phyloP scores from a whole-genome alignment of 1,140 invertebrate genomes.

The Orchesella cincta region DNA sequence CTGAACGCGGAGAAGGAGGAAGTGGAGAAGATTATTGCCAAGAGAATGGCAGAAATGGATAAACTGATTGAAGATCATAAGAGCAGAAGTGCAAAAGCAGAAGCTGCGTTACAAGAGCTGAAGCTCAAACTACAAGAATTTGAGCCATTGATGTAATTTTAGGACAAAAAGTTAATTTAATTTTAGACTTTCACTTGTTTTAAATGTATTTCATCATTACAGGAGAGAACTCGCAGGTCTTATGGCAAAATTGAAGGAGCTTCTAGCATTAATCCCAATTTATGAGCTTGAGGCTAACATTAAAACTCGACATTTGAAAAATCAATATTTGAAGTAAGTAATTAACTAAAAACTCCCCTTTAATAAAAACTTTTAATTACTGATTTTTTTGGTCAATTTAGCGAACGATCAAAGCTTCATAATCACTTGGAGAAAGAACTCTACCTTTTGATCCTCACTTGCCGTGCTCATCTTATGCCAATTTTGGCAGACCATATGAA shows the following conservation, averaged over 20 bases:
- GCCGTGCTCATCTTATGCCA: constrained; percentile 41
- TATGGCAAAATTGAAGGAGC: constrained; percentile 32
- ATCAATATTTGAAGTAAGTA: constrained; percentile 43
- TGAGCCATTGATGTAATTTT: constrained; percentile 39
- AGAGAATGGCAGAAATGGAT: constrained; percentile 29
- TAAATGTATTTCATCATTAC: not conserved
- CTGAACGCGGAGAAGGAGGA: constrained; percentile 33
- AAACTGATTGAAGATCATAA: constrained; percentile 6
- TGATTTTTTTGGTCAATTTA: constrained; percentile 27
- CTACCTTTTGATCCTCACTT: constrained; percentile 34
- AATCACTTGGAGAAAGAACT: constrained; percentile 43
- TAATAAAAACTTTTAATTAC: too few species aligned
- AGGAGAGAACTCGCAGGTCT: constrained; percentile 35
- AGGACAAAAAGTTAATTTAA: constrained; percentile 40
- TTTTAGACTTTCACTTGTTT: not conserved
- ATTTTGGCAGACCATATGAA: constrained; percentile 43
- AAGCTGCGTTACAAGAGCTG: constrained; percentile 26
- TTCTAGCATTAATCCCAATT: constrained; percentile 36
- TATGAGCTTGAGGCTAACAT: constrained; percentile 40
- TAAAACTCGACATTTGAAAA: constrained; percentile 44
- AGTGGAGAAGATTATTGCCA: constrained; percentile 29
- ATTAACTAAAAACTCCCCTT: too few species aligned
- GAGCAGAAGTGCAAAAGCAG: not conserved
- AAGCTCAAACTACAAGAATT: constrained; percentile 31
- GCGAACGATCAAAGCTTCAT: constrained; percentile 39